phyloP scores from a whole-genome alignment of 2,797 vertebrate species.

The Peromyscus nudipes region DNA sequence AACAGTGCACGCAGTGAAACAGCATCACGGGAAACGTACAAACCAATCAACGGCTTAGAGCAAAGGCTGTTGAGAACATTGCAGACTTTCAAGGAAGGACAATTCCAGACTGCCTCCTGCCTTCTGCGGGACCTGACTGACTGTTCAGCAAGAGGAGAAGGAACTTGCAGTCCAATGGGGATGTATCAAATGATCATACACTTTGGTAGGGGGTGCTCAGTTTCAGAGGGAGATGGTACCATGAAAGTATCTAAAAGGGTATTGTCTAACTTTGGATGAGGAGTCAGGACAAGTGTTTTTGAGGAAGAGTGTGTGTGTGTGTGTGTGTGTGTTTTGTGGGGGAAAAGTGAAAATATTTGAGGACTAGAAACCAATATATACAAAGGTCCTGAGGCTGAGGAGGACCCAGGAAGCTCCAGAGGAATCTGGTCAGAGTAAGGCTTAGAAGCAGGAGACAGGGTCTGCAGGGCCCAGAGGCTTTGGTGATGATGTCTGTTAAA shows the following conservation, averaged over 20 bases:
- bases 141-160: neutral
- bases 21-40: neutral
- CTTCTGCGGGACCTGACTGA: fast-evolving
- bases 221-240: neutral
- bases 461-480: neutral
- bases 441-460: neutral
- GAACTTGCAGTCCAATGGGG: neutral
- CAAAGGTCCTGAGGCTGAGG: constrained; percentile 19
- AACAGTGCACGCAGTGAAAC: neutral
- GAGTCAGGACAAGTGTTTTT: neutral
- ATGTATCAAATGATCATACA: neutral
- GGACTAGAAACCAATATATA: neutral
- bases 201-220: neutral
- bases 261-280: neutral
- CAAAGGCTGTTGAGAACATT: neutral
- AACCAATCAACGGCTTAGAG: neutral
- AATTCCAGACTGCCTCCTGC: neutral
- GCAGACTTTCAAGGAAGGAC: neutral
- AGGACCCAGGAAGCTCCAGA: neutral
- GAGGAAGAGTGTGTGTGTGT: neutral
- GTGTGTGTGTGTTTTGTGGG: neutral
- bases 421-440: neutral
- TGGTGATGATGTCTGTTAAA: neutral
- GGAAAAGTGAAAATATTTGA: neutral
- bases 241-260: neutral